Evolutionary conservation across 2,797 vertebrate species (phyloP).

Genomic region (Todus mexicanus): DNA sequence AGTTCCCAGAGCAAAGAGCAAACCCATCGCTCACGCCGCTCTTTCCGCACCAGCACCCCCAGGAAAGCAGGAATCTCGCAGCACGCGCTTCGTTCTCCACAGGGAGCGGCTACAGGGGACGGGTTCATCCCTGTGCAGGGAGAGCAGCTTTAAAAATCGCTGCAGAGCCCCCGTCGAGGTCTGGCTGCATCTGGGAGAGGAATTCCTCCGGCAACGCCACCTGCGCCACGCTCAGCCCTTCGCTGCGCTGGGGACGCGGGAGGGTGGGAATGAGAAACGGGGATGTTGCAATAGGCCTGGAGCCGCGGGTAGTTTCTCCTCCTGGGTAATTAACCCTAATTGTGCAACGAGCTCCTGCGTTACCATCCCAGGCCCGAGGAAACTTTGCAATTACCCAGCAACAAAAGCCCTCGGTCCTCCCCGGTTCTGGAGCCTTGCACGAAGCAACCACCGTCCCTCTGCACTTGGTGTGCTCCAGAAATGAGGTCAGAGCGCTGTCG

Average conservation of each 20-base stretch:
- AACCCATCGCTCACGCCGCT: neutral
- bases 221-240: neutral
- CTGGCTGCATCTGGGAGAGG: neutral
- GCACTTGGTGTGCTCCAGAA: neutral
- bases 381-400: neutral
- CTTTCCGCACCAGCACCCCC: neutral
- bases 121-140: accelerated
- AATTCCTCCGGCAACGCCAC: neutral
- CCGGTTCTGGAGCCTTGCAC: neutral
- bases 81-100: accelerated
- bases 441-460: neutral
- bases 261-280: neutral
- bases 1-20: neutral
- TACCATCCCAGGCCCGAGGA: constrained; percentile 47
- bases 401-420: neutral
- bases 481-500: neutral
- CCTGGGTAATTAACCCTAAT: constrained; percentile 37
- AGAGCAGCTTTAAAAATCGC: neutral
- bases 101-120: neutral
- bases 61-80: neutral
- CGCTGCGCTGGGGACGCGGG: neutral
- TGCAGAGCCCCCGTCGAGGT: neutral
- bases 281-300: neutral
- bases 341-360: constrained; percentile 31
- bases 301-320: constrained; percentile 15